Evolutionary conservation across 2,797 vertebrate genomes (phyloP).

Genomic region (Morelia viridis): DNA sequence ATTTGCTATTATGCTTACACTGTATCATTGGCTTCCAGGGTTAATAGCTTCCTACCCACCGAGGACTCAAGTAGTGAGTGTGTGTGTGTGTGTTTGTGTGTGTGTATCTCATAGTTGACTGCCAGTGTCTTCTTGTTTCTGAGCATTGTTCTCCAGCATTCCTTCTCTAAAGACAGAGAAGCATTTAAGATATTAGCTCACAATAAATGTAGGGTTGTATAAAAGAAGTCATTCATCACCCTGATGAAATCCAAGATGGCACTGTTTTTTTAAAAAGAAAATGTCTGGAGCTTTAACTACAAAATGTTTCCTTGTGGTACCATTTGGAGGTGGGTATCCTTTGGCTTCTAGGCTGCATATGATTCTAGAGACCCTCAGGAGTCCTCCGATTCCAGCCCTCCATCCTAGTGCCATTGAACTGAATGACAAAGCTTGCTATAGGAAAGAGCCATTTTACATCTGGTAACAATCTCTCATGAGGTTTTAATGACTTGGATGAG

Average conservation of each 20-base stretch:
- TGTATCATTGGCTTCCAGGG: constrained; percentile 17
- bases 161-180: not conserved
- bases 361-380: not conserved
- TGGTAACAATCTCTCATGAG: not conserved
- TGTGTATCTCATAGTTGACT: constrained; percentile 20
- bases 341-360: not conserved
- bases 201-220: not conserved
- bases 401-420: not conserved
- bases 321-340: too few species aligned
- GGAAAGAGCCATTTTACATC: not conserved
- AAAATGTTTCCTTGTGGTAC: not conserved
- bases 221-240: rapidly evolving
- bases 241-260: not conserved
- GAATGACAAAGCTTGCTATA: not conserved
- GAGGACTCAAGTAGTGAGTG: not conserved
- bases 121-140: rapidly evolving
- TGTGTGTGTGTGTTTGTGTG: not conserved
- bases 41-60: not conserved
- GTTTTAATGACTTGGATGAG: not conserved
- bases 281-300: not conserved
- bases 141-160: not conserved
- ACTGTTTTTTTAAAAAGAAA: not conserved
- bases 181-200: rapidly evolving
- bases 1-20: constrained; percentile 46
- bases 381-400: not conserved